Evolutionary conservation across 2,797 vertebrate genomes (phyloP), one percentile per base, ranked within the genome.

Genomic region (Danio albolineatus): DNA sequence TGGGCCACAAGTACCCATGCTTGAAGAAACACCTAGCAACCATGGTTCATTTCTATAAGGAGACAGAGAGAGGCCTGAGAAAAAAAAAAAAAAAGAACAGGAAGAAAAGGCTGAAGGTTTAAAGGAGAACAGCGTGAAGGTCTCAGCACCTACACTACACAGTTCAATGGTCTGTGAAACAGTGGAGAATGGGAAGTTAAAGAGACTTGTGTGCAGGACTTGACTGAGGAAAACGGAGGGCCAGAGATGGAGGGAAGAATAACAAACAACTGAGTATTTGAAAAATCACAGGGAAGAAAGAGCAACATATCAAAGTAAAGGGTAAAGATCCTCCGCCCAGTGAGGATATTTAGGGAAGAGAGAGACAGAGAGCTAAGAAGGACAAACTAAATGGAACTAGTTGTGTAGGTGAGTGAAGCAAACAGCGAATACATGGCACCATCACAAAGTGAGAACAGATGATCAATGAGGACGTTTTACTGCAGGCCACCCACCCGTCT

Each of bases 231-330:
- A 8, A 65, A 39, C 7, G 21, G 21, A 46, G 56, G 53, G 66
- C 36, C 46, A 36, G 43, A 43, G 46, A 28, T 0, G 9, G 46
- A 53, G 57, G 41, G 14, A 79, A 41, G 76, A 79, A 64, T 44
- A 87, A 87, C 90, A 91, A 92, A 93, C 82, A 85, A 90, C 80
- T 88, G 88, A 91, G 89, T 92, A 88, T 91, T 90, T 87, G 87
- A 84, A 83, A 87, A 88, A 91, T 87, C 90, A 87, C 79, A 84
- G 80, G 83, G 6, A 67, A 60, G 66, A 76, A 64, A 74, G 82
- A 70, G 78, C 66, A 62, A 61, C 61, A 57, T 59, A 57, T 77
- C 43, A 79, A 53, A 67, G 10, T 5, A 10, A 21, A 65, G n/a
- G 46, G 51, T 48, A 41, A 82, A 56, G 17, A 75, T n/a, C 56